phyloP scores from a whole-genome alignment of 2,888 invertebrate species.

The Caradrina clavipalpis region DNA sequence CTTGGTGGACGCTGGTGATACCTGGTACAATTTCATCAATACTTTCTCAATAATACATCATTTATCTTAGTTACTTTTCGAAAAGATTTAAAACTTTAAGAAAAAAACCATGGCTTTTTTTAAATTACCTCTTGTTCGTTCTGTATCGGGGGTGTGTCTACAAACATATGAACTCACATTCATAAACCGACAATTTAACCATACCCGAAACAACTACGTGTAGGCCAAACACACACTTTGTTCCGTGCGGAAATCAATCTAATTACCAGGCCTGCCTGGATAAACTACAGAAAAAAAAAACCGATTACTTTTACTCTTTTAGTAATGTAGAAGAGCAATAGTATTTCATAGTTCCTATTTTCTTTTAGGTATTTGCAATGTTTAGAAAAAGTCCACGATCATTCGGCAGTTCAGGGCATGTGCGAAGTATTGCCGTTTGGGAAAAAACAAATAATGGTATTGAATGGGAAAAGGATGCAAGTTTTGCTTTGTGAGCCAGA shows the following conservation, averaged over 20 bases:
- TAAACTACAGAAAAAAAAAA: too few relatives aligned
- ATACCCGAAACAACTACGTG: too few relatives aligned
- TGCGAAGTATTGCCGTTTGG: conserved; percentile 87
- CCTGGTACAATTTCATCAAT: conserved; percentile 75
- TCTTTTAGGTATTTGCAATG: conserved; percentile 82
- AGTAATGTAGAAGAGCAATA: too few relatives aligned
- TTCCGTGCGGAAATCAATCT: too few relatives aligned
- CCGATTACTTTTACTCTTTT: too few relatives aligned
- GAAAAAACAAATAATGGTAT: conserved; percentile 81
- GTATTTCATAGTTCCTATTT: background rate
- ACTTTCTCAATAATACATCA: background rate
- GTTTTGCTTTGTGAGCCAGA: conserved; percentile 85
- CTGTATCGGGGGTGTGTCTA: too few relatives aligned
- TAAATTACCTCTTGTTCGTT: too few relatives aligned
- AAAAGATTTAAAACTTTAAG: background rate
- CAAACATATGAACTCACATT: too few relatives aligned
- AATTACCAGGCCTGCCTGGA: too few relatives aligned
- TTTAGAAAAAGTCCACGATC: conserved; percentile 86
- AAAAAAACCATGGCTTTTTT: too few relatives aligned
- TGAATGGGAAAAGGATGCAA: conserved; percentile 86
- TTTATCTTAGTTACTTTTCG: background rate
- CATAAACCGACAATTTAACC: too few relatives aligned
- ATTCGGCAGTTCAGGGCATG: conserved; percentile 86
- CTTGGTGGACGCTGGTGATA: conserved; percentile 89
- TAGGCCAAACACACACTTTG: too few relatives aligned